Percentiles rank a stretch among this genome's conserved stretches.
Evolutionary conservation across 2,888 invertebrate genomes (phyloP).

Genomic region (Eurytoma californica): DNA sequence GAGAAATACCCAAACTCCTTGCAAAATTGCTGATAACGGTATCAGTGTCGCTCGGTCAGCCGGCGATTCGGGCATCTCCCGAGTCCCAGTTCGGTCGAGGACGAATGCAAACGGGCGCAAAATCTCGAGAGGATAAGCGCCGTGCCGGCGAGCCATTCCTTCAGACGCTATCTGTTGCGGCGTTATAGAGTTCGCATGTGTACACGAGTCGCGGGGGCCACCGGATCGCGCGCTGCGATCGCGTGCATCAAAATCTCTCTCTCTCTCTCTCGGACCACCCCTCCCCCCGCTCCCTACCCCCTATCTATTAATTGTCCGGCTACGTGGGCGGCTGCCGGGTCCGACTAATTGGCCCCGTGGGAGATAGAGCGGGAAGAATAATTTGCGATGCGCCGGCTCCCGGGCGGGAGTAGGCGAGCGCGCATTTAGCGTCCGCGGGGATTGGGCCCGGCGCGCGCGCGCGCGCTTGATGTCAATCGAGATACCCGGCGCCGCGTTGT

Average conservation of each 20-base stretch:
- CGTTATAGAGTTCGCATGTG: not conserved
- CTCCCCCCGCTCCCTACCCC: slow-evolving; percentile 31
- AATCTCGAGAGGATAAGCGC: slow-evolving; percentile 41
- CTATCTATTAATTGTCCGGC: slow-evolving; percentile 72
- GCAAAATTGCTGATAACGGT: too few species aligned
- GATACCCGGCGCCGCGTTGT: too few species aligned
- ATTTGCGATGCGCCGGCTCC: slow-evolving; percentile 20
- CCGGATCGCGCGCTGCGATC: slow-evolving; percentile 41
- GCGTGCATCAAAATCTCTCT: slow-evolving; percentile 48
- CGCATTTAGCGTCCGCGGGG: slow-evolving; percentile 12
- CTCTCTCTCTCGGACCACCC: not conserved
- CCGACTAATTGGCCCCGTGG: slow-evolving; percentile 69
- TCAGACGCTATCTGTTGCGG: slow-evolving; percentile 18
- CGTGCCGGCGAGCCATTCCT: slow-evolving; percentile 29
- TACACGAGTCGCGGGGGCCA: slow-evolving; percentile 9
- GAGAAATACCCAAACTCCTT: too few species aligned
- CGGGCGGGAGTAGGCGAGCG: not conserved
- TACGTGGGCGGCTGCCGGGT: slow-evolving; percentile 71
- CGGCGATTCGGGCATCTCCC: not conserved
- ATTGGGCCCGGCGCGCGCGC: not conserved
- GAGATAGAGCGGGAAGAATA: slow-evolving; percentile 62
- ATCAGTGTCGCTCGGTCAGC: too few species aligned
- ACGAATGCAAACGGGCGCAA: not conserved
- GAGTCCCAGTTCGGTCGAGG: too few species aligned
- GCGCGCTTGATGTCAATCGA: not conserved